A percentile compares a stretch with the other conserved stretches of the same genome.
Conservation (phyloP, 2,888 invertebrate genomes). For the Eristalis tenax region DNA sequence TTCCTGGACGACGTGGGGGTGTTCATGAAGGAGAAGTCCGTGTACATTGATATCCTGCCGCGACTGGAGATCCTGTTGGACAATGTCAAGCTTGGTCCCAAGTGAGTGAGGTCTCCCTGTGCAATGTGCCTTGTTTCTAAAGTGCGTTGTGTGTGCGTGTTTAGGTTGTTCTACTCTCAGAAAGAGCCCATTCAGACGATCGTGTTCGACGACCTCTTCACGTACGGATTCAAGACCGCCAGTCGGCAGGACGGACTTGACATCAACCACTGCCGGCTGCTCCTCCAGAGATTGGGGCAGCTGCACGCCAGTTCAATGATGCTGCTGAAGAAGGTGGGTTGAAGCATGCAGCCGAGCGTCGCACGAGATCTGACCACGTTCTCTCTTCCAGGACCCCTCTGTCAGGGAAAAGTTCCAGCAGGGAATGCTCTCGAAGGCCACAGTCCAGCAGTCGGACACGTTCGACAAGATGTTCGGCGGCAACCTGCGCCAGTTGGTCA, state of each 20-base stretch:
- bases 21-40: constrained; percentile 81
- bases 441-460: constrained; percentile 75
- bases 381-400: constrained; percentile 29
- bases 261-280: constrained; percentile 81
- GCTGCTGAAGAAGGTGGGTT: constrained; percentile 81
- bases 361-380: neutral
- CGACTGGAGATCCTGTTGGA: constrained; percentile 79
- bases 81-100: constrained; percentile 76
- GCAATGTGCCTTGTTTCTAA: neutral
- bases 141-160: neutral
- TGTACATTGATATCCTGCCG: constrained; percentile 79
- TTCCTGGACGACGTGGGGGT: constrained; percentile 80
- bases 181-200: constrained; percentile 77
- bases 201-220: constrained; percentile 83
- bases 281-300: constrained; percentile 82
- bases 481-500: constrained; percentile 75
- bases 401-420: constrained; percentile 72
- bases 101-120: constrained; percentile 69
- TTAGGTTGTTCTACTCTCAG: constrained; percentile 75
- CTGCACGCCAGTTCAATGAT: constrained; percentile 83
- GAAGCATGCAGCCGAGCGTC: neutral
- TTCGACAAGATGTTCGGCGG: constrained; percentile 77
- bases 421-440: constrained; percentile 76
- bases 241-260: constrained; percentile 83
- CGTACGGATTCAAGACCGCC: constrained; percentile 82